Base-by-base conservation (phyloP, 2,888 invertebrate species). In the Drosophila picticornis region DNA sequence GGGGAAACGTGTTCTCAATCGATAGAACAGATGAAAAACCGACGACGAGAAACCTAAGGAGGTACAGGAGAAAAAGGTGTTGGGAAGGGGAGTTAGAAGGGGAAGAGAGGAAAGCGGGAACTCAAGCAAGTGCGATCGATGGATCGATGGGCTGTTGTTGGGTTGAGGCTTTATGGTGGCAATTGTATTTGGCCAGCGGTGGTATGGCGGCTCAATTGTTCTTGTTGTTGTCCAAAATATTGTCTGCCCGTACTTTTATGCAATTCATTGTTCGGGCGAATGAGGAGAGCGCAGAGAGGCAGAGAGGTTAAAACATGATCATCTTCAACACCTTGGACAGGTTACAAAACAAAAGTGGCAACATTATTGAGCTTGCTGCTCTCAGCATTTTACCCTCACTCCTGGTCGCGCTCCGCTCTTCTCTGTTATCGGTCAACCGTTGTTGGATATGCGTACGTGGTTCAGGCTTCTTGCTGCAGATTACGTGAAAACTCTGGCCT, bases 261-360 rank as follows among this genome's bases (percentile, higher is more conserved):
- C 91, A 91, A 86, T 77, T 88, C 90, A 90, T 90, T 88, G 87
- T 83, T 79, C 79, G 65, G 71, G 65, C 62, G 71, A 62, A 74
- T 56, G 69, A 68, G 63, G 72, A 19, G 48, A 53, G 29, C 60
- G 63, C 43, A 51, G 43, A 36, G 50, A 53, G 34, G 19, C 22
- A 53, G 34, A 13, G 27, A 55, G 76, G 76, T 75, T 57, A 75
- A 84, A 91, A 92, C 92, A 92, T 92, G 93, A 91, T 93, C 92
- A 93, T 93, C 93, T 91, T 92, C 93, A 92, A 93, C 93, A 93
- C 93, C 93, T 93, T 90, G 92, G 93, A 92, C 92, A 92, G 93
- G 92, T 93, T 92, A 92, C 91, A 90, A 91, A 91, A 91, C 91
- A 91, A 91, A 91, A 91, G 91, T 90, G 91, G 91, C 90, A 91